Base-by-base conservation (phyloP, 2,797 vertebrate genomes). In the Paramormyrops hopkinsi region DNA sequence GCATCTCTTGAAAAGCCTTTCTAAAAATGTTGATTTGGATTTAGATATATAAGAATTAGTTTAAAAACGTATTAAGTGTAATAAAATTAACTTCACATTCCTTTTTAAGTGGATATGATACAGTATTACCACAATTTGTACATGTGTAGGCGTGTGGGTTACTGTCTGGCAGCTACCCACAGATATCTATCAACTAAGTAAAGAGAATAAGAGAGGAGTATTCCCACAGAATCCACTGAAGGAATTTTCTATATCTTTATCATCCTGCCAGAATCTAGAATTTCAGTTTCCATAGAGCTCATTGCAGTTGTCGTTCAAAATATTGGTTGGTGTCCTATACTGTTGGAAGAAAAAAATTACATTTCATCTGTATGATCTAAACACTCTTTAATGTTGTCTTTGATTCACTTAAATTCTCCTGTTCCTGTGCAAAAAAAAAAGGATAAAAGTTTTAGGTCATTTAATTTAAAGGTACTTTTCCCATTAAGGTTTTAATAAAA, bases 171-270 rank as follows among this genome's bases (percentile, higher is more conserved):
- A 51, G 17, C 51, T 11, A 33, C 44, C 82, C 11, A 29, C 41
- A 84, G 82, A 53, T 59, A 51, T 53, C 11, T 14, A 33, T 22
- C 85, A 25, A 33, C 4, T 85, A 46, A 22, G 41, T 86, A 51
- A 56, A 86, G 4, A 19, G 51, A 87, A 41, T n/a, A 22, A 8
- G 3, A 37, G 1, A 19, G 46, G n/a, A 12, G 82, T 29, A 12
- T 84, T 84, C 82, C 82, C 82, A 50, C 46, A 84, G 82, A 84
- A 84, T 48, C 82, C n/a, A 51, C 73, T 19, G 50, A 53, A 86
- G 46, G 46, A 53, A 51, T 25, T 56, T 17, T 87, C 14, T 59
- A 17, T 87, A 53, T 53, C 14, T 9, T 54, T 59, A 56, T 56
- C 29, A 56, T 54, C 14, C 29, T 53, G 17, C 85, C 33, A 56